Percentiles rank a stretch among this genome's conserved stretches.
These are phyloP conservation scores for Oryzias curvinotus DNA, from an alignment of 2,113 vertebrate genomes.

Conservation along the genomic window DNA sequence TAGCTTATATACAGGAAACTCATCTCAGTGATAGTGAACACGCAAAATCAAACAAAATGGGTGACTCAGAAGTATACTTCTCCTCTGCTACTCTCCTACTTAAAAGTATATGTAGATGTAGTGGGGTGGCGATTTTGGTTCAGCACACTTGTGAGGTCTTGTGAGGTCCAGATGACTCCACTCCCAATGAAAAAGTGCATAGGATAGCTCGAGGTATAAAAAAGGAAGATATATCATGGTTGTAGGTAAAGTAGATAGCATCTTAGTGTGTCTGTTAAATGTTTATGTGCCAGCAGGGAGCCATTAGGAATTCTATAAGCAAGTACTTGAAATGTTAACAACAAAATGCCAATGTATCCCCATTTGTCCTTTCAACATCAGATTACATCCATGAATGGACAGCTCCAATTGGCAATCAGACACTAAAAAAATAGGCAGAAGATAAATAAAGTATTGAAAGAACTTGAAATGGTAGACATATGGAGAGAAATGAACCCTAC, in stretches of 20 bases:
- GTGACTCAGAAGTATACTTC: no score
- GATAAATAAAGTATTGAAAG: no score
- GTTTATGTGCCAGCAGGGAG: neutral
- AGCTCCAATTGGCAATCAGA: neutral
- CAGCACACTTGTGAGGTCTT: no score
- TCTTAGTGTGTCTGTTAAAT: neutral
- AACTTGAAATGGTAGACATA: no score
- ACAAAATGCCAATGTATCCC: neutral
- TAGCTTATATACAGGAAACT: no score
- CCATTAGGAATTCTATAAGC: neutral
- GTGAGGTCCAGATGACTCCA: neutral
- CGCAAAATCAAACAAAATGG: no score
- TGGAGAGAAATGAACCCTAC: neutral
- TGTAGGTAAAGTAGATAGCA: neutral
- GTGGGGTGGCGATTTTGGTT: constrained; percentile 1
- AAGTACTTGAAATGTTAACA: neutral
- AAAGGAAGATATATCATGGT: constrained; percentile 5
- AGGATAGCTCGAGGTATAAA: neutral
- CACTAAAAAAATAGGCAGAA: neutral
- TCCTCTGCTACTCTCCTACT: no score
- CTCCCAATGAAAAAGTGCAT: neutral
- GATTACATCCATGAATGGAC: neutral
- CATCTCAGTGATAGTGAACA: no score
- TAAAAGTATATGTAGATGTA: no score
- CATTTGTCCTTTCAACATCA: neutral